Conservation (phyloP, 2,113 vertebrate genomes). For the Nibea coibor region DNA sequence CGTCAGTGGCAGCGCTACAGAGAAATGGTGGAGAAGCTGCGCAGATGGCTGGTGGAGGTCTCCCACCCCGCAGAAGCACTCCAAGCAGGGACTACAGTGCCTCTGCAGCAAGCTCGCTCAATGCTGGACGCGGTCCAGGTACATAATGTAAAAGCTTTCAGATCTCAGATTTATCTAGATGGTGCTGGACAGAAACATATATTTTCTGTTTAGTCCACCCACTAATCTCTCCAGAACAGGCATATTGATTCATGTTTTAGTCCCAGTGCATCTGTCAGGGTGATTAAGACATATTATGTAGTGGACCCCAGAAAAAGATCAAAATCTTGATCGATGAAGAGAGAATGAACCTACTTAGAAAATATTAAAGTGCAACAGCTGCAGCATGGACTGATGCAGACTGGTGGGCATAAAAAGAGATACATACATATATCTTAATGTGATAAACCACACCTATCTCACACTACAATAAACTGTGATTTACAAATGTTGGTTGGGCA, state of each 20-base stretch:
- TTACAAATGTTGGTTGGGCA: neutral
- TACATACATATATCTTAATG: neutral
- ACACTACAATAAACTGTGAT: neutral
- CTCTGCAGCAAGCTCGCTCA: conserved; percentile 90
- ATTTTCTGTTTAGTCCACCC: neutral
- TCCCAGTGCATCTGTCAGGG: neutral
- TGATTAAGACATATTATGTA: neutral
- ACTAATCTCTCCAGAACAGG: neutral
- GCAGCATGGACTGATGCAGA: neutral
- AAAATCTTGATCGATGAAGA: neutral
- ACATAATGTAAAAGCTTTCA: conserved; percentile 10
- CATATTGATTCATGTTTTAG: neutral
- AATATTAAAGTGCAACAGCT: neutral
- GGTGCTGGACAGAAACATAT: neutral
- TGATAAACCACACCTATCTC: neutral
- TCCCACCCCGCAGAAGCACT: conserved; percentile 81
- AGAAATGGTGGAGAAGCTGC: conserved; percentile 93
- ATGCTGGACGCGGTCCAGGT: conserved; percentile 94
- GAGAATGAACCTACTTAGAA: neutral
- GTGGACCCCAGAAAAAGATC: conserved; percentile 8
- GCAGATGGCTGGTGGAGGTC: conserved; percentile 90
- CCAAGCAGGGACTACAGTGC: conserved; percentile 79
- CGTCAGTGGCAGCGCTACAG: conserved; percentile 96
- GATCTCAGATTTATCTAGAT: neutral
- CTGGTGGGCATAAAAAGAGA: neutral